Conservation (phyloP, 2,113 vertebrate species). For the Hippocampus mohnikei region DNA sequence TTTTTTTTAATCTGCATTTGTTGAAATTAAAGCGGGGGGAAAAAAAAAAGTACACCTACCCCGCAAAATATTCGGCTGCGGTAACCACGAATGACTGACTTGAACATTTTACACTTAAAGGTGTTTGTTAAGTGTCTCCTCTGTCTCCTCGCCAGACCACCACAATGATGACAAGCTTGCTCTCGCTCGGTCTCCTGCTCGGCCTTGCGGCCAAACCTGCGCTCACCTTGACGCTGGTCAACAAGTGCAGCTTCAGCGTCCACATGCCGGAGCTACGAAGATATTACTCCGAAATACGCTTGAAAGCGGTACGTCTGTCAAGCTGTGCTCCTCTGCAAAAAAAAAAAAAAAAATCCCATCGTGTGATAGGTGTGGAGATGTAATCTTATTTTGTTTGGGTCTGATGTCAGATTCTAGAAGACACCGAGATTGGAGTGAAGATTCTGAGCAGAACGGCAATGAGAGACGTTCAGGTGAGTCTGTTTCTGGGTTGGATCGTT, state of each 20-base stretch:
- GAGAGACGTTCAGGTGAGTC: constrained; percentile 58
- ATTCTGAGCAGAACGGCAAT: constrained; percentile 57
- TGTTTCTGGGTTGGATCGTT: not conserved
- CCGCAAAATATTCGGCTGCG: not conserved
- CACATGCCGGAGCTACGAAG: constrained; percentile 66
- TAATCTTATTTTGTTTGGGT: not conserved
- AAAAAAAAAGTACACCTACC: too few relatives aligned
- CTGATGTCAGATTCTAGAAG: constrained; percentile 51
- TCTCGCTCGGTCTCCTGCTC: constrained; percentile 48
- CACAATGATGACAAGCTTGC: constrained; percentile 43
- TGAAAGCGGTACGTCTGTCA: constrained; percentile 53
- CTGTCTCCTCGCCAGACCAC: constrained; percentile 15
- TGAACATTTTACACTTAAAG: not conserved
- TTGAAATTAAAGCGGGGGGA: not conserved
- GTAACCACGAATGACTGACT: not conserved
- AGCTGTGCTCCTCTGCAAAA: too few relatives aligned
- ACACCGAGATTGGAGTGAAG: constrained; percentile 55
- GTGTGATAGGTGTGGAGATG: not conserved
- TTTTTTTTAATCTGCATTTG: not conserved
- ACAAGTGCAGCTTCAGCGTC: constrained; percentile 61
- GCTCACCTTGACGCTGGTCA: constrained; percentile 40
- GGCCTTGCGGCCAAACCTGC: constrained; percentile 20
- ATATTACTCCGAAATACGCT: constrained; percentile 59
- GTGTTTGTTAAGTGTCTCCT: not conserved
- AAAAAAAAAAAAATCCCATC: too few relatives aligned